Evolutionary conservation across 2,113 vertebrate species (phyloP).

Genomic region (Malurus melanocephalus): DNA sequence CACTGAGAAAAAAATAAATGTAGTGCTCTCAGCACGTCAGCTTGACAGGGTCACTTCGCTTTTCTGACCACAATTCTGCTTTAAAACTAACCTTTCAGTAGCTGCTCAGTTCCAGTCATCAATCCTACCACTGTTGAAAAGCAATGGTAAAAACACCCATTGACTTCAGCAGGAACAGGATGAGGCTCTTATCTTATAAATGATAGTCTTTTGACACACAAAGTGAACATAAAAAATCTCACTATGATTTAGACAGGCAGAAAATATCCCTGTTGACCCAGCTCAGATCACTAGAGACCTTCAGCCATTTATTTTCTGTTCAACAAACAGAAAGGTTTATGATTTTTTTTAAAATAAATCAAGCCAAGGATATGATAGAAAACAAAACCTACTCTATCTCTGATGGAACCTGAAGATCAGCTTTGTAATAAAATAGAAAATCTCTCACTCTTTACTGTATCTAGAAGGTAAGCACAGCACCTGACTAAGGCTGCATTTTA

Average conservation of each 20-base stretch:
- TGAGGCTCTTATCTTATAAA: not conserved
- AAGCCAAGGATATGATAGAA: not conserved
- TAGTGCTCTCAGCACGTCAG: not conserved
- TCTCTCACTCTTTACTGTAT: not conserved
- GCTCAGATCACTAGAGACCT: not conserved
- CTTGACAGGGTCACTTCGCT: constrained; percentile 39
- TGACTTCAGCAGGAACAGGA: not conserved
- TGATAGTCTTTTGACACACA: not conserved
- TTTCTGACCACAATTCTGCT: constrained; percentile 32
- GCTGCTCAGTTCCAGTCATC: constrained; percentile 25
- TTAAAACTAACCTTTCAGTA: constrained; percentile 42
- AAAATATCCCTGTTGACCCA: not conserved
- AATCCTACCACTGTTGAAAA: constrained; percentile 21
- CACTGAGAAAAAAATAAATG: constrained; percentile 6
- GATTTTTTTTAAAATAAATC: not conserved
- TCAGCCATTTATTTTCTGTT: not conserved
- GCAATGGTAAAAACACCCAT: not conserved
- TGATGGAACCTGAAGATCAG: not conserved
- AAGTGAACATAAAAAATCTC: constrained; percentile 8
- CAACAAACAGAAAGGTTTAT: not conserved
- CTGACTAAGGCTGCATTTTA: not conserved
- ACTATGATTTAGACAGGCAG: constrained; percentile 2
- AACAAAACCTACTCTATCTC: not conserved
- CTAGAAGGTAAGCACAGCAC: not conserved
- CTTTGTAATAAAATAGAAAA: not conserved